Conservation (phyloP, 2,888 invertebrate genomes). For the Lydus trimaculatus region DNA sequence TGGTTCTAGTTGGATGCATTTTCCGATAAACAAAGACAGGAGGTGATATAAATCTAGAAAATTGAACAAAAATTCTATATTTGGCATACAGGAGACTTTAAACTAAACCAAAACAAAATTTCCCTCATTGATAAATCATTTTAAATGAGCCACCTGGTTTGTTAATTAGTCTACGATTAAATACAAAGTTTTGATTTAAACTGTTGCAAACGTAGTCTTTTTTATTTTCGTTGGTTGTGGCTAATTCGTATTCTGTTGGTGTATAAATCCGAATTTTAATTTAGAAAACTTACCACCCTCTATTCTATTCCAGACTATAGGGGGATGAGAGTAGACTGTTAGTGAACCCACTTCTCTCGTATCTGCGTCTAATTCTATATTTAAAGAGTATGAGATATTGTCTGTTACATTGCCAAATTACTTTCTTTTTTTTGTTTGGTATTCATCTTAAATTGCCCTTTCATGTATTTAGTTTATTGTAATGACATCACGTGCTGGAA, state of each 20-base stretch:
- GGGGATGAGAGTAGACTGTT: constrained; percentile 36
- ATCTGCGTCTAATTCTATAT: constrained; percentile 39
- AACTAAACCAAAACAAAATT: background rate
- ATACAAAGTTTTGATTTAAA: background rate
- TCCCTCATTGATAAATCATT: background rate
- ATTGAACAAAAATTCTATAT: constrained; percentile 33
- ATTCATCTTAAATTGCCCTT: constrained; percentile 15
- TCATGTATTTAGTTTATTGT: background rate
- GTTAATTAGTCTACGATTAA: constrained; percentile 6
- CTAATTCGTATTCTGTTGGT: constrained; percentile 25
- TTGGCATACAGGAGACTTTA: constrained; percentile 11
- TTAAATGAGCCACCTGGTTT: background rate
- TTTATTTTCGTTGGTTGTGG: background rate
- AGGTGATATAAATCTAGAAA: constrained; percentile 34
- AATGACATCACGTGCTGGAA: constrained; percentile 18
- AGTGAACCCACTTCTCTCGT: constrained; percentile 41
- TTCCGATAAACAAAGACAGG: constrained; percentile 36
- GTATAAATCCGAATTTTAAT: constrained; percentile 37
- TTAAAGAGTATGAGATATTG: background rate
- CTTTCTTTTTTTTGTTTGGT: background rate
- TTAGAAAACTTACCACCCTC: constrained; percentile 32
- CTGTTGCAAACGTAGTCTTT: background rate
- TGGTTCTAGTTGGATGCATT: constrained; percentile 26
- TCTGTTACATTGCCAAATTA: background rate
- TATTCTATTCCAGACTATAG: constrained; percentile 23